Conservation (phyloP, 1,140 invertebrate species). For the Drosophila lacertosa region DNA sequence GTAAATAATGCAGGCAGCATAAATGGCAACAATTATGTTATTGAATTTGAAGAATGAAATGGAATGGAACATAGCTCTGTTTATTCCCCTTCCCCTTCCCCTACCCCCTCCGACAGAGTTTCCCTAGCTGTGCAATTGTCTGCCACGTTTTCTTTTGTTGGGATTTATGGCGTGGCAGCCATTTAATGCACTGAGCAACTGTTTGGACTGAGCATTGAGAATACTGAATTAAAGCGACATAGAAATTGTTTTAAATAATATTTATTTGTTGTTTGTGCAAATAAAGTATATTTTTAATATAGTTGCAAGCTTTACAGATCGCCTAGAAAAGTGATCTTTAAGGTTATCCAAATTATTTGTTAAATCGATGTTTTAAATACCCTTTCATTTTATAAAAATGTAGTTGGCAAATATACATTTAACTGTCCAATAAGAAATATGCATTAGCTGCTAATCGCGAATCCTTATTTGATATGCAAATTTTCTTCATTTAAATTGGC, state of each 20-base stretch:
- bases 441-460: too few relatives aligned
- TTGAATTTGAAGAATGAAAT: conserved; percentile 50
- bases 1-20: conserved; percentile 54
- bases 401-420: too few relatives aligned
- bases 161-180: neutral
- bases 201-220: neutral
- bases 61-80: conserved; percentile 8
- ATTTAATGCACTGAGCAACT: conserved; percentile 3
- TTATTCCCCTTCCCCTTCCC: neutral
- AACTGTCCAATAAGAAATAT: too few relatives aligned
- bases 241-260: neutral
- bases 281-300: too few relatives aligned
- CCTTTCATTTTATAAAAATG: too few relatives aligned
- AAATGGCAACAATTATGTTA: conserved; percentile 73
- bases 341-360: too few relatives aligned
- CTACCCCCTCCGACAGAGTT: too few relatives aligned
- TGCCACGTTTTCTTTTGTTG: conserved; percentile 7
- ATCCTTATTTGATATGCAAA: neutral
- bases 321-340: too few relatives aligned
- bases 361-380: too few relatives aligned
- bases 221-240: neutral
- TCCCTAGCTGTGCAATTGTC: conserved; percentile 1
- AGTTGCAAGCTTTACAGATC: too few relatives aligned
- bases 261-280: neutral
- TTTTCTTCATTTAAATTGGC: neutral